Evolutionary conservation across 2,888 invertebrate genomes (phyloP).

Genomic region (Diploptera punctata): DNA sequence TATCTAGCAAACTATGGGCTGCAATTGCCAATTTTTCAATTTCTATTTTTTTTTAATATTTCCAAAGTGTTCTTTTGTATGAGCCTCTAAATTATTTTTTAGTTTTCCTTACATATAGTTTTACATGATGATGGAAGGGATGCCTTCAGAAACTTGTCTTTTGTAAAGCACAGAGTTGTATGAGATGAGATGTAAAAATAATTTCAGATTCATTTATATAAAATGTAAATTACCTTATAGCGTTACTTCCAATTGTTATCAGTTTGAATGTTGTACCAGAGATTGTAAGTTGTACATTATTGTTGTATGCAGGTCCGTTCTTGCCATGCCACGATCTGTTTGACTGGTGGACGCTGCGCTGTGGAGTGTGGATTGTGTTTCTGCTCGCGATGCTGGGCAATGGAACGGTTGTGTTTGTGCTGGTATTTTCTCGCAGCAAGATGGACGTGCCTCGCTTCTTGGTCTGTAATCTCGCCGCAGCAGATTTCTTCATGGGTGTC

Average conservation of each 20-base stretch:
- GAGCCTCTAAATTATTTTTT: too few relatives aligned
- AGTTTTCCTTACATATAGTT: too few relatives aligned
- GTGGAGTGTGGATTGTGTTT: slow-evolving; percentile 98
- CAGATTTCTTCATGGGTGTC: slow-evolving; percentile 97
- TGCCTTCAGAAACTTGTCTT: too few relatives aligned
- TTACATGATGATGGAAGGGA: too few relatives aligned
- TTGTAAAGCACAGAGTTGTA: too few relatives aligned
- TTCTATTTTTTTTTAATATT: too few relatives aligned
- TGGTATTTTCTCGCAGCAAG: slow-evolving; percentile 89
- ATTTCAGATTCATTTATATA: too few relatives aligned
- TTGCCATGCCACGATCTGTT: slow-evolving; percentile 95
- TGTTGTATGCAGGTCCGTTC: slow-evolving; percentile 76
- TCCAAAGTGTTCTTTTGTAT: too few relatives aligned
- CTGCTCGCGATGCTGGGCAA: slow-evolving; percentile 95
- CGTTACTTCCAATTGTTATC: not conserved
- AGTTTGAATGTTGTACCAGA: not conserved
- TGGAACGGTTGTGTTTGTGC: slow-evolving; percentile 92
- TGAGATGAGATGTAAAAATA: too few relatives aligned
- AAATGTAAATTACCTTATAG: too few relatives aligned
- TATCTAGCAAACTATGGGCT: too few relatives aligned
- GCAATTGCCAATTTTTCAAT: too few relatives aligned
- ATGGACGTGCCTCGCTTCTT: slow-evolving; percentile 97
- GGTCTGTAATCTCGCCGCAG: slow-evolving; percentile 95
- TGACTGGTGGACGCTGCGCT: slow-evolving; percentile 97
- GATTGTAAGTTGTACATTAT: not conserved